A percentile compares a stretch with the other conserved stretches of the same genome.
Conservation (phyloP, 2,888 invertebrate species). For the Deilephila elpenor region DNA sequence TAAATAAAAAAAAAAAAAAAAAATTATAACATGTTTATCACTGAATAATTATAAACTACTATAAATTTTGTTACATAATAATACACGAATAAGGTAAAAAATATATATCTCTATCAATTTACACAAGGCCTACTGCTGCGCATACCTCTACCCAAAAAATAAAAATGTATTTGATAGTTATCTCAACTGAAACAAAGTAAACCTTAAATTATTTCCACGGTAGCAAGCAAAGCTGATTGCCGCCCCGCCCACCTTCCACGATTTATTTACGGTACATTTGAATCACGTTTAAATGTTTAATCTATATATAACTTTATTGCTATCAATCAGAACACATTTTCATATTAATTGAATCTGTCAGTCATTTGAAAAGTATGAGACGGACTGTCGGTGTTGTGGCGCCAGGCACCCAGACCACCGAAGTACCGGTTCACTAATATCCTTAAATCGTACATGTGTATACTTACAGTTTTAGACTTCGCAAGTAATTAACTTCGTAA, state of each 20-base stretch:
- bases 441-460: background rate
- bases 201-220: conserved; percentile 13
- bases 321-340: conserved; percentile 50
- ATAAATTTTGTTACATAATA: no score
- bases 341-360: conserved; percentile 47
- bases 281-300: conserved; percentile 27
- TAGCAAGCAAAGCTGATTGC: conserved; percentile 26
- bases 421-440: background rate
- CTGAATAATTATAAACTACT: no score
- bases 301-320: conserved; percentile 40
- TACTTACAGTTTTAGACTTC: background rate
- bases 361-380: conserved; percentile 34
- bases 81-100: no score
- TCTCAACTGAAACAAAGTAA: background rate
- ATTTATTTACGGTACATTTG: conserved; percentile 27
- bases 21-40: no score
- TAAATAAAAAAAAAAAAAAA: no score
- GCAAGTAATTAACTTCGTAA: background rate
- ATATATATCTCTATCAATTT: no score
- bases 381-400: conserved; percentile 25
- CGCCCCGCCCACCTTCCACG: conserved; percentile 17
- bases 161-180: background rate
- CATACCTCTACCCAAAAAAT: background rate
- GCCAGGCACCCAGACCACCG: conserved; percentile 1
- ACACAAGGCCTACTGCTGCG: no score